Conservation (phyloP, 2,797 vertebrate genomes). For the Phoeniculus purpureus region DNA sequence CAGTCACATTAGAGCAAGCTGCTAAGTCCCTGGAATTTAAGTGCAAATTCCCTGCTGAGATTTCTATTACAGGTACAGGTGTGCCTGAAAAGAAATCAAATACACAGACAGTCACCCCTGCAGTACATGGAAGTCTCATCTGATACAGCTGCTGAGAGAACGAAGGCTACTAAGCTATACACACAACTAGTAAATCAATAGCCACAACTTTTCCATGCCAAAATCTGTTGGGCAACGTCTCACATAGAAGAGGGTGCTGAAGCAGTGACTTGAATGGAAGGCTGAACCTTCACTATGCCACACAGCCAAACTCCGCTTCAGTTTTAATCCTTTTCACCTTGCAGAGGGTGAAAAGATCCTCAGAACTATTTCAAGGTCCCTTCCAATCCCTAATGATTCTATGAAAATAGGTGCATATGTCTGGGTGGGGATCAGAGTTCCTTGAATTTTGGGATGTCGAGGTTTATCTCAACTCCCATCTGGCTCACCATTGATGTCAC, state of each 20-base stretch:
- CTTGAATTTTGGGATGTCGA: not conserved
- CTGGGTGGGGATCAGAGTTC: not conserved
- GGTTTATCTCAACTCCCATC: not conserved
- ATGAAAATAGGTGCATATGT: not conserved
- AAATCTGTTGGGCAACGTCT: not conserved
- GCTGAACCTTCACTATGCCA: not conserved
- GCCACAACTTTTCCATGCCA: not conserved
- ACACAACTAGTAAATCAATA: not conserved
- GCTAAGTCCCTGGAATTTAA: not conserved
- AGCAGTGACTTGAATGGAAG: not conserved
- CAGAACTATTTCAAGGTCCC: not conserved
- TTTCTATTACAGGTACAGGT: not conserved
- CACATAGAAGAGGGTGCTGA: not conserved
- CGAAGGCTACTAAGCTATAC: not conserved
- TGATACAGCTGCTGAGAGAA: not conserved
- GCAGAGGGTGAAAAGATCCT: not conserved
- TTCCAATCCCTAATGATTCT: too few relatives aligned
- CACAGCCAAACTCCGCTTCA: not conserved
- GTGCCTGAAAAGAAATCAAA: not conserved
- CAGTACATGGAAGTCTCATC: too few relatives aligned
- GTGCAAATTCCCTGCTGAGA: not conserved
- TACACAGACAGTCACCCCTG: not conserved
- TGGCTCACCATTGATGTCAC: too few relatives aligned
- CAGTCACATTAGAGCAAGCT: not conserved
- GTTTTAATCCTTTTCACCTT: not conserved